Evolutionary conservation across 2,113 vertebrate genomes (phyloP).

Genomic region (Pelecanoides urinatrix): DNA sequence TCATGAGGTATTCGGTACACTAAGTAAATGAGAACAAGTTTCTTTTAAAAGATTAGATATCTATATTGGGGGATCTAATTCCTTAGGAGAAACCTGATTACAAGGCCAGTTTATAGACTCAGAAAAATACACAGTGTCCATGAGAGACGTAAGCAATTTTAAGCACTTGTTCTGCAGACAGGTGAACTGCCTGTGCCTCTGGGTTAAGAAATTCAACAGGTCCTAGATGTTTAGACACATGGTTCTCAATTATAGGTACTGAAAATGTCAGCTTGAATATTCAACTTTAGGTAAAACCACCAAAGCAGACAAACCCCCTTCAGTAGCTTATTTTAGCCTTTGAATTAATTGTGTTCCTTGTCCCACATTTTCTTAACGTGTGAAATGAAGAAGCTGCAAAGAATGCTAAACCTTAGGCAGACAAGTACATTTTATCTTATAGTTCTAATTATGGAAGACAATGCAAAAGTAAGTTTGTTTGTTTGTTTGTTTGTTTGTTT

Average conservation of each 20-base stretch:
- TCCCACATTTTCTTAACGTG: neutral
- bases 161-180: neutral
- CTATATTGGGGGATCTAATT: neutral
- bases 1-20: neutral
- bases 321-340: neutral
- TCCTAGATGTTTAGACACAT: neutral
- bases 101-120: fast-evolving
- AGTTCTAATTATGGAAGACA: neutral
- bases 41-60: neutral
- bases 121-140: neutral
- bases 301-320: neutral
- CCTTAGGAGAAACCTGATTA: neutral
- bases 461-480: neutral
- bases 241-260: neutral
- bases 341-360: neutral
- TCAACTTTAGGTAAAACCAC: neutral
- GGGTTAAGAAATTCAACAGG: neutral
- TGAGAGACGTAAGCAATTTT: neutral
- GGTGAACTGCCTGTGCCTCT: neutral
- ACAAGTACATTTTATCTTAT: neutral
- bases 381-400: constrained; percentile 40
- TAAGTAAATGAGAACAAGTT: neutral
- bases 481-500: neutral
- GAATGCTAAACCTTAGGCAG: neutral
- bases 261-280: neutral